Conservation (phyloP, 2,888 invertebrate genomes). For the Drosophila meridionalis region DNA sequence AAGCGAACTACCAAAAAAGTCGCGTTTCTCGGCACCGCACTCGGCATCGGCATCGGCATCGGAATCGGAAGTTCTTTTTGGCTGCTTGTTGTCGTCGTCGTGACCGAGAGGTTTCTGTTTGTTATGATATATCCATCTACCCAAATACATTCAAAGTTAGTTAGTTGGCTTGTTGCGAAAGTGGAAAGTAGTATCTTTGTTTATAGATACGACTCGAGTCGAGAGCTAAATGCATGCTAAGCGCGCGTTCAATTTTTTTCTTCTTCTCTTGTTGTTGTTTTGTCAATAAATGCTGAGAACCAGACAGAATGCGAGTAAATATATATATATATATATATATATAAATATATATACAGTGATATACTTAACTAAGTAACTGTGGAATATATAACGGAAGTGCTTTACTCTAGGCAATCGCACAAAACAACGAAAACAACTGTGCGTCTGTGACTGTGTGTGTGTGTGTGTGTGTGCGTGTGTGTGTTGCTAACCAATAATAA, state of each 20-base stretch:
- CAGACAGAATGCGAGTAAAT: slow-evolving; percentile 10
- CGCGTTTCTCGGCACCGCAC: slow-evolving; percentile 42
- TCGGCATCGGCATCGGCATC: slow-evolving; percentile 30
- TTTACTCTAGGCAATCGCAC: slow-evolving; percentile 37
- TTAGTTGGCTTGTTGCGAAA: slow-evolving; percentile 64
- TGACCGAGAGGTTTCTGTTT: slow-evolving; percentile 75
- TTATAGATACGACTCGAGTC: slow-evolving; percentile 57
- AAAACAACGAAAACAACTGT: slow-evolving; percentile 26
- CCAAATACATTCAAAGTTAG: slow-evolving; percentile 25
- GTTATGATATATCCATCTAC: slow-evolving; percentile 34
- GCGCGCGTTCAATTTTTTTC: slow-evolving; percentile 59
- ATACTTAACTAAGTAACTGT: slow-evolving; percentile 40
- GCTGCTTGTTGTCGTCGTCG: slow-evolving; percentile 54
- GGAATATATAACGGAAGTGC: slow-evolving; percentile 74
- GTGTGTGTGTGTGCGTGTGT: slow-evolving; percentile 37
- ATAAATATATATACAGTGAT: slow-evolving; percentile 13
- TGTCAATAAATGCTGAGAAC: slow-evolving; percentile 69
- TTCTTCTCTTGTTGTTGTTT: slow-evolving; percentile 66
- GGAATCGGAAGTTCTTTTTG: slow-evolving; percentile 72
- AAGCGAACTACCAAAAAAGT: slow-evolving; percentile 45
- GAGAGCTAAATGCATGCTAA: slow-evolving; percentile 53
- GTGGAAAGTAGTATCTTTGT: slow-evolving; percentile 65
- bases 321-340: not conserved
- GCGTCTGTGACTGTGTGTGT: slow-evolving; percentile 2
- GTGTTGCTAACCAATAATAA: slow-evolving; percentile 59